A percentile compares a stretch with the other conserved stretches of the same genome.
Evolutionary conservation across 1,140 invertebrate species (phyloP).

Genomic region (Linepithema humile): DNA sequence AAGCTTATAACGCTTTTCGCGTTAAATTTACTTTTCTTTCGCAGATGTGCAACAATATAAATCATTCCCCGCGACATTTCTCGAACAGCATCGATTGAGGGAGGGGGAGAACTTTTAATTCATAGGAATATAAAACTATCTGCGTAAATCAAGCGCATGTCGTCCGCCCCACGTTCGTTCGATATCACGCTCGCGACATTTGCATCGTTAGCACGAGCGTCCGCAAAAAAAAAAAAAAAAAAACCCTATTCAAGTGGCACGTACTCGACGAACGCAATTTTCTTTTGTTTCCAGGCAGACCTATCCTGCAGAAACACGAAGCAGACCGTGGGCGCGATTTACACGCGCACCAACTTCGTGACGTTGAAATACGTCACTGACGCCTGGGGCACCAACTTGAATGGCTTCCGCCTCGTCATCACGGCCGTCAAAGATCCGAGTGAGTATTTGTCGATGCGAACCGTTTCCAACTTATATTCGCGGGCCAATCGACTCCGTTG

Average conservation of each 20-base stretch:
- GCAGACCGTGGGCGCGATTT: constrained; percentile 93
- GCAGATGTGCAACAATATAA: constrained; percentile 34
- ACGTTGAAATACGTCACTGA: constrained; percentile 97
- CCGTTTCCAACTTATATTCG: not conserved
- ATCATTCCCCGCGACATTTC: constrained; percentile 31
- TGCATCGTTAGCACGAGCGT: constrained; percentile 51
- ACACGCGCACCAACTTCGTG: constrained; percentile 96
- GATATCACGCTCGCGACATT: constrained; percentile 51
- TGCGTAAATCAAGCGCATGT: constrained; percentile 47
- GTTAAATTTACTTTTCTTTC: constrained; percentile 30
- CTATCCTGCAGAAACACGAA: constrained; percentile 95
- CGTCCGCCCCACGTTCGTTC: constrained; percentile 8
- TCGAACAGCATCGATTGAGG: constrained; percentile 44
- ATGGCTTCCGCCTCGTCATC: constrained; percentile 96
- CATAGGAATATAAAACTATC: constrained; percentile 49
- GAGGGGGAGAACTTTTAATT: constrained; percentile 44
- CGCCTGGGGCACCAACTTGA: constrained; percentile 94
- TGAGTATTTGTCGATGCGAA: constrained; percentile 85
- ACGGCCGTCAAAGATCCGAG: constrained; percentile 96
- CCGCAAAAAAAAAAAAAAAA: not conserved
- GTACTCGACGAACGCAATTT: constrained; percentile 57
- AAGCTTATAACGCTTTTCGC: not conserved
- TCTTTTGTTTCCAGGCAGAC: constrained; percentile 89
- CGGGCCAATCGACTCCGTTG: not conserved
- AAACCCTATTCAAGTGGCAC: constrained; percentile 42